These are phyloP conservation scores for Caenorhabditis imperialis DNA, from an alignment of 2,888 invertebrate species.

Conservation along the genomic window DNA sequence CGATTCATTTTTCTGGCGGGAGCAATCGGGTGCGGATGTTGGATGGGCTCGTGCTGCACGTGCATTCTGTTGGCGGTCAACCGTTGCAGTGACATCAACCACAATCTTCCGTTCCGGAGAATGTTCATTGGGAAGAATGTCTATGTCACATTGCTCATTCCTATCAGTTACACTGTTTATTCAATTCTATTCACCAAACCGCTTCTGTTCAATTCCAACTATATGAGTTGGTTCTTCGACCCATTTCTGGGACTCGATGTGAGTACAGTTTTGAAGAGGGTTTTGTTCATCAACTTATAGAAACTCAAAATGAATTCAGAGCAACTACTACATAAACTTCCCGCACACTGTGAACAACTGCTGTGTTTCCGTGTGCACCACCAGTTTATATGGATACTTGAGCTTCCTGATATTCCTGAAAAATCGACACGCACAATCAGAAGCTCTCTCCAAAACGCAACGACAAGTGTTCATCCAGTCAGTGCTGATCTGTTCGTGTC, in stretches of 20 bases:
- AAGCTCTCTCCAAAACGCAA: conserved; percentile 42
- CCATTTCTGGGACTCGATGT: conserved; percentile 29
- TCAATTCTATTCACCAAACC: conserved; percentile 44
- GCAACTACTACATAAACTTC: conserved; percentile 30
- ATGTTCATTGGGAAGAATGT: conserved; percentile 41
- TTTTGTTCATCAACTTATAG: no score
- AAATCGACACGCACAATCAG: conserved; percentile 34
- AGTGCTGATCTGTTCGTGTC: conserved; percentile 54
- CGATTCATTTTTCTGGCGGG: conserved; percentile 31
- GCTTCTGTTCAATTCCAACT: conserved; percentile 28
- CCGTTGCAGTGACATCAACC: conserved; percentile 48
- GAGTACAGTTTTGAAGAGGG: no score
- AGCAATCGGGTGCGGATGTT: conserved; percentile 41
- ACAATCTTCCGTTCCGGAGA: conserved; percentile 17
- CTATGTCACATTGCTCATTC: conserved; percentile 27
- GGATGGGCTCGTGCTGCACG: conserved; percentile 53
- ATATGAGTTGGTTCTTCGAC: conserved; percentile 57
- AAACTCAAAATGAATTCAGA: not conserved
- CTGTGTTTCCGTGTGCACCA: conserved; percentile 46
- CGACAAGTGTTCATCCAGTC: conserved; percentile 56
- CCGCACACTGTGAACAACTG: conserved; percentile 60
- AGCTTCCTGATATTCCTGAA: conserved; percentile 33
- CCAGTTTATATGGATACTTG: conserved; percentile 48
- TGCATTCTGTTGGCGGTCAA: conserved; percentile 48
- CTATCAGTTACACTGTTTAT: conserved; percentile 21